Evolutionary conservation across 2,888 invertebrate species (phyloP).

Genomic region (Lasioglossum lativentre): DNA sequence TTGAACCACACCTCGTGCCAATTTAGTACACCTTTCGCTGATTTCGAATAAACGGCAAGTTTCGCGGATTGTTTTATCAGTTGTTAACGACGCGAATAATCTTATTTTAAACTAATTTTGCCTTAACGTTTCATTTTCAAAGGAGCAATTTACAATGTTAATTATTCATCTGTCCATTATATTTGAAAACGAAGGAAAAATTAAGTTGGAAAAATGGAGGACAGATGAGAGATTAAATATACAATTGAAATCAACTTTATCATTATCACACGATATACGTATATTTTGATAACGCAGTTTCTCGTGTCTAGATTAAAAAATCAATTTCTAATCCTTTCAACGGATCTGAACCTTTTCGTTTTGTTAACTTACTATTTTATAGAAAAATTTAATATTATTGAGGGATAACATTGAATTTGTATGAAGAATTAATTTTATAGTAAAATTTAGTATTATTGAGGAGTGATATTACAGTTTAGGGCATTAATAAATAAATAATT

Average conservation of each 20-base stretch:
- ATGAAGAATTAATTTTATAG: no score
- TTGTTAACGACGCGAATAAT: not conserved
- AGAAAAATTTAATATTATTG: no score
- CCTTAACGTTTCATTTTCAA: not conserved
- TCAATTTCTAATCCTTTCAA: no score
- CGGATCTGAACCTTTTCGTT: no score
- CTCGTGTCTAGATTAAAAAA: not conserved
- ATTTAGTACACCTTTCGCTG: not conserved
- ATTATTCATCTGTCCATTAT: not conserved
- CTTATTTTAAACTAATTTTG: not conserved
- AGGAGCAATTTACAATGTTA: not conserved
- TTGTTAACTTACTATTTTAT: no score
- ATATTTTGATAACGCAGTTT: not conserved
- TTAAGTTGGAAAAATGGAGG: not conserved
- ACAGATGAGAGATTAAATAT: not conserved
- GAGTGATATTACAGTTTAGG: no score
- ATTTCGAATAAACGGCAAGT: not conserved
- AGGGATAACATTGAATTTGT: no score
- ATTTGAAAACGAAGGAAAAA: not conserved
- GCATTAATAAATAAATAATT: no score
- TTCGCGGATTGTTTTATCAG: not conserved
- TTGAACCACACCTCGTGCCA: not conserved
- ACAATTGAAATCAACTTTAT: no score
- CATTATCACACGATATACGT: not conserved
- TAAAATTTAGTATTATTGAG: no score